Evolutionary conservation across 1,140 invertebrate genomes (phyloP).

Genomic region (Zaprionus ghesquierei): DNA sequence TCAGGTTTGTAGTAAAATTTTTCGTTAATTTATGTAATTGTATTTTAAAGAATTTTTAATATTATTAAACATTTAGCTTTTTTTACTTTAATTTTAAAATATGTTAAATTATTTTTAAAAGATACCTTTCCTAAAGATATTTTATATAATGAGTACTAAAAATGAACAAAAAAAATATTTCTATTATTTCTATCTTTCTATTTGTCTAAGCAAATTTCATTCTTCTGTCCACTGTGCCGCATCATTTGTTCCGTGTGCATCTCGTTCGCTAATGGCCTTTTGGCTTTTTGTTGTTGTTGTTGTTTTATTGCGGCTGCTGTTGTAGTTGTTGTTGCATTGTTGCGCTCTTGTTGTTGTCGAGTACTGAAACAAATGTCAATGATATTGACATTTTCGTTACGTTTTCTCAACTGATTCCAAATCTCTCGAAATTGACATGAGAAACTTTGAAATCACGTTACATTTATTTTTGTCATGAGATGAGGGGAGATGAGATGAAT

Average conservation of each 20-base stretch:
- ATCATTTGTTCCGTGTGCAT: slow-evolving; percentile 53
- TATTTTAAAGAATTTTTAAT: not conserved
- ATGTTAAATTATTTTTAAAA: too few species aligned
- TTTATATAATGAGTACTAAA: too few species aligned
- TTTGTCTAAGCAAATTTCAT: too few species aligned
- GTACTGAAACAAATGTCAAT: slow-evolving; percentile 66
- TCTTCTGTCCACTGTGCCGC: slow-evolving; percentile 10
- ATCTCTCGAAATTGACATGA: slow-evolving; percentile 75
- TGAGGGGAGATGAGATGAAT: too few species aligned
- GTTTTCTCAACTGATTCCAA: slow-evolving; percentile 53
- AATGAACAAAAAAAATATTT: too few species aligned
- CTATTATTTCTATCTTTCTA: too few species aligned
- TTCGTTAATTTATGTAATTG: not conserved
- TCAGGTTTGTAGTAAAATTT: not conserved
- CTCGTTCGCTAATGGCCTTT: slow-evolving; percentile 55
- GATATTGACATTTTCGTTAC: slow-evolving; percentile 75
- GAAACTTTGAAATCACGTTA: slow-evolving; percentile 64
- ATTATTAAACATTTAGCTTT: too few species aligned
- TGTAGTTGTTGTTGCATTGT: slow-evolving; percentile 8
- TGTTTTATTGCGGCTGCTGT: not conserved
- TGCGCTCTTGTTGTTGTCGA: slow-evolving; percentile 10
- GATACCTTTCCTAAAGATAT: too few species aligned
- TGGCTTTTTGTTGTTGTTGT: slow-evolving; percentile 23
- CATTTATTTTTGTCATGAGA: slow-evolving; percentile 26
- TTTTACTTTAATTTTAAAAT: too few species aligned